Conservation (phyloP, 2,113 vertebrate species). For the Callipepla squamata region DNA sequence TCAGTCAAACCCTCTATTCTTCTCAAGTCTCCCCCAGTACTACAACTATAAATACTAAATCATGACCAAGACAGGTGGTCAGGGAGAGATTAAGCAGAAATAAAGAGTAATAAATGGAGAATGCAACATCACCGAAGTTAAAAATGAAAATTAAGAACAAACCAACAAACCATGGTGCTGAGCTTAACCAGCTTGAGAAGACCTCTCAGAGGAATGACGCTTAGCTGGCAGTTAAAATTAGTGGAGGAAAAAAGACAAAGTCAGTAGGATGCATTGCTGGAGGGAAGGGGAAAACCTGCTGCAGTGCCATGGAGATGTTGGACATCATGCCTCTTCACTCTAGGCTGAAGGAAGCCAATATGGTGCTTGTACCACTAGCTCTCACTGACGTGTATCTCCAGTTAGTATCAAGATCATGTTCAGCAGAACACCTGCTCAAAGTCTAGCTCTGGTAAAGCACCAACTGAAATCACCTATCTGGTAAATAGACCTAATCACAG, state of each 20-base stretch:
- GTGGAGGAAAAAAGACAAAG: background rate
- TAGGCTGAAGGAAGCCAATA: background rate
- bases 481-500: background rate
- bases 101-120: background rate
- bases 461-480: background rate
- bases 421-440: background rate
- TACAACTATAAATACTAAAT: background rate
- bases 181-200: background rate
- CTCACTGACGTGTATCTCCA: background rate
- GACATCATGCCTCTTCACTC: background rate
- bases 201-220: background rate
- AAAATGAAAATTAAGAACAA: background rate
- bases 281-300: background rate
- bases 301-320: background rate
- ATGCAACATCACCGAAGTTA: background rate
- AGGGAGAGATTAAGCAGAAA: background rate
- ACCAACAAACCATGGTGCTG: background rate
- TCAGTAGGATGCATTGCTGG: background rate
- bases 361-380: background rate
- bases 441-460: constrained; percentile 4
- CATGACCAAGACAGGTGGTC: background rate
- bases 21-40: background rate
- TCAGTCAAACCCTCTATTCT: background rate
- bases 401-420: background rate
- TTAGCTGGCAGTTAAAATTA: background rate